These are phyloP conservation scores for Xenopus borealis DNA, from an alignment of 2,113 vertebrate genomes.

Conservation along the genomic window DNA sequence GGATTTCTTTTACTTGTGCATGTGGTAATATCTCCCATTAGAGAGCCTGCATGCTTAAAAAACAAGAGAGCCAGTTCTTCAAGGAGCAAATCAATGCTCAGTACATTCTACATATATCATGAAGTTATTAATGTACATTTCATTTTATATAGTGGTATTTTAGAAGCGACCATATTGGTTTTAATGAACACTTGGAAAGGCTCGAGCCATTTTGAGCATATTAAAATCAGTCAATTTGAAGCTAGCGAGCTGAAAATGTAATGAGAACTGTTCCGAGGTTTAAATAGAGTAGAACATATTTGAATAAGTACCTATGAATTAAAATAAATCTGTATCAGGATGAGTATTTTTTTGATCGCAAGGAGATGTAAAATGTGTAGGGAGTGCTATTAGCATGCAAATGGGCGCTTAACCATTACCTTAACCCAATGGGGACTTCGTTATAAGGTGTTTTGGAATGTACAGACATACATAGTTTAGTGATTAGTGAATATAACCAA, in stretches of 20 bases:
- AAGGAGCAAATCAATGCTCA: constrained; percentile 64
- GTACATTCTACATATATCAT: constrained; percentile 67
- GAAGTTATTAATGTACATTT: constrained; percentile 72
- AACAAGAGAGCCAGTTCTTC: constrained; percentile 34
- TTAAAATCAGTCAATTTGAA: constrained; percentile 81
- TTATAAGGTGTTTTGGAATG: no score
- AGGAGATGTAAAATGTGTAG: no score
- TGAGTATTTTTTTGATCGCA: constrained; percentile 6
- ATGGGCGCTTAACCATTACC: no score
- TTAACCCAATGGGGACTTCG: no score
- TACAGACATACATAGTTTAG: no score
- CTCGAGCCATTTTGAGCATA: constrained; percentile 73
- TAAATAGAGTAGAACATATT: constrained; percentile 59
- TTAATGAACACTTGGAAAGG: constrained; percentile 75
- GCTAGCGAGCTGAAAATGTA: constrained; percentile 68
- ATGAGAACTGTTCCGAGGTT: constrained; percentile 70
- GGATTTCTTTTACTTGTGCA: not conserved
- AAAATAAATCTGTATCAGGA: constrained; percentile 10
- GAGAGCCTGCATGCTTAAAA: constrained; percentile 45
- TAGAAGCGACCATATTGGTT: constrained; percentile 78
- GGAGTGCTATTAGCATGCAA: no score
- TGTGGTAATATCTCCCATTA: constrained; percentile 17
- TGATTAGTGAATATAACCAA: no score
- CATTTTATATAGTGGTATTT: constrained; percentile 79
- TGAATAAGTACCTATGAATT: constrained; percentile 16